phyloP scores from a whole-genome alignment of 1,140 invertebrate genomes.

The Penaeus vannamei region DNA sequence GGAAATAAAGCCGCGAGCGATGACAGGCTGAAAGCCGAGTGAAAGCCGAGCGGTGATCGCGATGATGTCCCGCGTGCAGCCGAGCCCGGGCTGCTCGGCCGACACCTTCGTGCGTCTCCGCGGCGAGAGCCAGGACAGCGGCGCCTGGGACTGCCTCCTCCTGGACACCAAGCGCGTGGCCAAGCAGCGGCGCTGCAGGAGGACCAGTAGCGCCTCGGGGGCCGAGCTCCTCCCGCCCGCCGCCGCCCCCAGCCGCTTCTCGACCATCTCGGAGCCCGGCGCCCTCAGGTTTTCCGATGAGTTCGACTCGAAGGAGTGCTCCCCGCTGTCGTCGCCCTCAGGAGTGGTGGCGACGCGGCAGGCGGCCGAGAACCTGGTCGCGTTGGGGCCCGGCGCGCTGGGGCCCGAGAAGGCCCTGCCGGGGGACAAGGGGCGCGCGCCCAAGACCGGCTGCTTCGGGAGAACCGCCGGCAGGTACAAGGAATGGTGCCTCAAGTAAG shows the following conservation, averaged over 20 bases:
- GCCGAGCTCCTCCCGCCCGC: not conserved
- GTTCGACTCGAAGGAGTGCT: too few relatives aligned
- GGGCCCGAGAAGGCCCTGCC: not conserved
- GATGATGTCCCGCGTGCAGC: not conserved
- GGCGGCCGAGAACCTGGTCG: not conserved
- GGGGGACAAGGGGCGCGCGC: not conserved
- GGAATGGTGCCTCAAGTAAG: conserved; percentile 16
- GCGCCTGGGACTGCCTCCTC: conserved; percentile 14
- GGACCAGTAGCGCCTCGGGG: conserved; percentile 19
- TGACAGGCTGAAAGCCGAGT: too few relatives aligned
- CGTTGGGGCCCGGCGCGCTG: not conserved
- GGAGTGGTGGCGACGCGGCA: not conserved
- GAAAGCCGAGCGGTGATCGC: too few relatives aligned
- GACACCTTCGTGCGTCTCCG: conserved; percentile 11
- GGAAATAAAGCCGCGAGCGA: too few relatives aligned
- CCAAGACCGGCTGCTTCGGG: conserved; percentile 4
- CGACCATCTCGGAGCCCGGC: not conserved
- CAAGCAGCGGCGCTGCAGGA: not conserved
- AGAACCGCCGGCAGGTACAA: not conserved
- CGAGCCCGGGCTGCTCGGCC: not conserved
- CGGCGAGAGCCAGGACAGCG: conserved; percentile 7
- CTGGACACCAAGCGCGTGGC: not conserved
- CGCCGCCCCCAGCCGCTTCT: not conserved
- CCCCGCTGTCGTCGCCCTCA: too few relatives aligned
- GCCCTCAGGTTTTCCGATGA: not conserved